These are phyloP conservation scores for Falco novaeseelandiae DNA, from an alignment of 2,797 vertebrate genomes.

Conservation along the genomic window DNA sequence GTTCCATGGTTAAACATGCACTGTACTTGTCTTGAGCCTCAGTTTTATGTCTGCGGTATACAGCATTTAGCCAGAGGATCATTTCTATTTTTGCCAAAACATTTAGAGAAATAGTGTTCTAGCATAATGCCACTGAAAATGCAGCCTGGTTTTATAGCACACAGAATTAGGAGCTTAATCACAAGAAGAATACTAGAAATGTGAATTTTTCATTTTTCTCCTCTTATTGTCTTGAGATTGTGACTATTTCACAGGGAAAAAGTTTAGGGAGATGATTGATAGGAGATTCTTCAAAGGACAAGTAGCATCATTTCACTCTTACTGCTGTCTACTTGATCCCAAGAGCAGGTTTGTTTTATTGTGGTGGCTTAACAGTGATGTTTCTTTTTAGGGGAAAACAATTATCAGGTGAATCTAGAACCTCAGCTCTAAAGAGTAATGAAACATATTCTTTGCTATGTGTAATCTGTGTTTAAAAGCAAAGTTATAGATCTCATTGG, in stretches of 20 bases:
- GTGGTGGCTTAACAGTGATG: neutral
- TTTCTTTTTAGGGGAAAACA: neutral
- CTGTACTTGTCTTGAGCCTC: neutral
- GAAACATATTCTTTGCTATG: neutral
- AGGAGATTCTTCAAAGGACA: neutral
- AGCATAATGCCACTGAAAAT: neutral
- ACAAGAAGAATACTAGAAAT: neutral
- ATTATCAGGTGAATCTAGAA: neutral
- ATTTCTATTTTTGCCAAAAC: neutral
- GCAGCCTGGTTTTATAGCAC: neutral
- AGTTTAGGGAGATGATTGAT: neutral
- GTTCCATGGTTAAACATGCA: neutral
- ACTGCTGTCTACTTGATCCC: neutral
- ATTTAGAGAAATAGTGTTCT: neutral
- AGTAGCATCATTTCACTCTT: neutral
- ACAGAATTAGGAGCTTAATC: neutral
- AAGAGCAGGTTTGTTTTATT: neutral
- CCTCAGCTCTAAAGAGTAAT: neutral
- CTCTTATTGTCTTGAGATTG: neutral
- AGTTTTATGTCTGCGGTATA: neutral
- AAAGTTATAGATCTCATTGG: neutral
- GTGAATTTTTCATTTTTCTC: fast-evolving
- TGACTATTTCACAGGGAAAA: neutral
- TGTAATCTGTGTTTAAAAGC: neutral
- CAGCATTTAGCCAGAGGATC: neutral